Evolutionary conservation across 2,888 invertebrate species (phyloP).

Genomic region (Ennomos erosarius): DNA sequence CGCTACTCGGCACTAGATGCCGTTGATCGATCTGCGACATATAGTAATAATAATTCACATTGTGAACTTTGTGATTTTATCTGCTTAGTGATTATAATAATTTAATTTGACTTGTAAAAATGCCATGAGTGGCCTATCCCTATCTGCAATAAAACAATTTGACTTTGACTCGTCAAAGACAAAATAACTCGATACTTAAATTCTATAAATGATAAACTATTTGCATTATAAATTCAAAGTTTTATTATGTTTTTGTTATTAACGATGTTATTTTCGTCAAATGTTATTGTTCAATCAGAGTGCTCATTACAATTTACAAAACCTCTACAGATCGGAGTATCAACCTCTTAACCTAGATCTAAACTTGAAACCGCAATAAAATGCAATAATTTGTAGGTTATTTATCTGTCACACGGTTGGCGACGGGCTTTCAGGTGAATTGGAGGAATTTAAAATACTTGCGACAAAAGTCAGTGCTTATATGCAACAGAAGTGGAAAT

Average conservation of each 20-base stretch:
- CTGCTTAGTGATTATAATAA: too few species aligned
- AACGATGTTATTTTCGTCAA: conserved; percentile 9
- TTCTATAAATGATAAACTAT: too few species aligned
- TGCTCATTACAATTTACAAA: conserved; percentile 27
- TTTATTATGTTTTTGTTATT: conserved; percentile 1
- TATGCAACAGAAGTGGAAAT: conserved; percentile 13
- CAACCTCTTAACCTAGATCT: conserved; percentile 43
- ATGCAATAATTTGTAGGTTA: conserved; percentile 35
- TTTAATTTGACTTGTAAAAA: too few species aligned
- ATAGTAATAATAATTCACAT: too few species aligned
- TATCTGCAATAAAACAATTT: too few species aligned
- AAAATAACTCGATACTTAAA: too few species aligned
- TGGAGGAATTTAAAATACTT: conserved; percentile 23
- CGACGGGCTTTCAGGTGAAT: conserved; percentile 30
- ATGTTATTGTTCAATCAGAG: conserved; percentile 9
- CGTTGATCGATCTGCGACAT: too few species aligned
- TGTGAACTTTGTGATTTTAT: too few species aligned
- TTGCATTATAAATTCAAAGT: too few species aligned
- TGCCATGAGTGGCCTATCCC: too few species aligned
- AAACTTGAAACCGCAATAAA: conserved; percentile 37
- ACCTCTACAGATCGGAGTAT: conserved; percentile 33
- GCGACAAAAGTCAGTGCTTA: conserved; percentile 3
- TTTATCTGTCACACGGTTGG: conserved; percentile 28
- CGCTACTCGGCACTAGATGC: too few species aligned
- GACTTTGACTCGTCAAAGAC: too few species aligned